These are phyloP conservation scores for Tachina lurida DNA, from an alignment of 2,888 invertebrate species.

Conservation along the genomic window DNA sequence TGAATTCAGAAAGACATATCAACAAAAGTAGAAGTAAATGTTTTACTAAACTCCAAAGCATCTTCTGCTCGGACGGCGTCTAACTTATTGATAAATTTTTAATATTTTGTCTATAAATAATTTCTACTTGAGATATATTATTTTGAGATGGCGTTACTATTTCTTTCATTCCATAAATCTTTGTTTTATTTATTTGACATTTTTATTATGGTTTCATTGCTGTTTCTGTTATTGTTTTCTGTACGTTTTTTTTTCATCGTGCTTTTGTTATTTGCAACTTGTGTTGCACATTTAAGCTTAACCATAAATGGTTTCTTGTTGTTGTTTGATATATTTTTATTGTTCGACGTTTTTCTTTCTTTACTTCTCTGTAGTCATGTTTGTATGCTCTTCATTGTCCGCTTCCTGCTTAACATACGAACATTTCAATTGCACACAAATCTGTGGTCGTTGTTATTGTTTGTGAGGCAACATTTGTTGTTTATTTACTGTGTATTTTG, in stretches of 20 bases:
- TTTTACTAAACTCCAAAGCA: not conserved
- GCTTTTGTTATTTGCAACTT: conserved; percentile 39
- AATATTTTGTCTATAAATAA: conserved; percentile 16
- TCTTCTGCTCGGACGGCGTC: not conserved
- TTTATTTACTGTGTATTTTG: conserved; percentile 51
- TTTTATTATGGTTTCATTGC: conserved; percentile 66
- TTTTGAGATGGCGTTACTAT: not conserved
- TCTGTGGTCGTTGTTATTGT: conserved; percentile 53
- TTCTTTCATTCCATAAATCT: conserved; percentile 62
- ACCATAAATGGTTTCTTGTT: conserved; percentile 58
- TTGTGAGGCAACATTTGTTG: conserved; percentile 44
- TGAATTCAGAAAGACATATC: not conserved
- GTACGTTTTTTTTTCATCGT: conserved; percentile 30
- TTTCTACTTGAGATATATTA: not conserved
- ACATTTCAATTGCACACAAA: conserved; percentile 53
- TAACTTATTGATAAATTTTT: not conserved
- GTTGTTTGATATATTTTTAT: conserved; percentile 35
- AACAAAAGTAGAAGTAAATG: not conserved
- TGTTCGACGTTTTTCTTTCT: conserved; percentile 24
- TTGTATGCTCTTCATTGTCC: conserved; percentile 1
- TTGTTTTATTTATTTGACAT: conserved; percentile 69
- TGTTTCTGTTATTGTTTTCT: conserved; percentile 53
- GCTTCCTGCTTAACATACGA: conserved; percentile 45
- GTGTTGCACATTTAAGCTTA: conserved; percentile 56
- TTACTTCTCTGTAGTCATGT: not conserved